Evolutionary conservation across 2,797 vertebrate genomes (phyloP).

Genomic region (Rhinichthys osculus): DNA sequence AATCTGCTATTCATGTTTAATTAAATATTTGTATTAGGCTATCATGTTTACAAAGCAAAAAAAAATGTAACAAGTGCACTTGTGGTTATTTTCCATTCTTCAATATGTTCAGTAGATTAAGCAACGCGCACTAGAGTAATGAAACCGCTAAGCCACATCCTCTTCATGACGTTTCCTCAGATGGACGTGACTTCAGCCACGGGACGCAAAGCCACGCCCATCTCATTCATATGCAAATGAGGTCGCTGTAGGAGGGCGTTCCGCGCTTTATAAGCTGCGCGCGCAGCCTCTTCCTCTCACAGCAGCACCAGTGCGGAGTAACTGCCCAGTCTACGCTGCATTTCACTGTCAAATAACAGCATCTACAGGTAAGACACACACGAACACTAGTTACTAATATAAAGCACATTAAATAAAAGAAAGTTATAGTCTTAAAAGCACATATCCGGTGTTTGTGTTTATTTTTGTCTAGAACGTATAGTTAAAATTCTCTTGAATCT

Average conservation of each 20-base stretch:
- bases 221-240: slow-evolving; percentile 50
- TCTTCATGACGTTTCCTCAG: slow-evolving; percentile 22
- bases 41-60: not conserved
- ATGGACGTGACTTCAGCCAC: slow-evolving; percentile 74
- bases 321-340: not conserved
- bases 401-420: not conserved
- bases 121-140: not conserved
- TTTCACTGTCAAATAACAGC: slow-evolving; percentile 13
- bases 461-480: not conserved
- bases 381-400: not conserved
- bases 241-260: slow-evolving; percentile 43
- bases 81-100: not conserved
- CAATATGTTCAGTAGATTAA: not conserved
- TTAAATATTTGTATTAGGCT: not conserved
- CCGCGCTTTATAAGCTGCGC: slow-evolving; percentile 67
- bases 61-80: too few relatives aligned
- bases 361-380: slow-evolving; percentile 48
- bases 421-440: not conserved
- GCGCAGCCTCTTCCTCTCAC: slow-evolving; percentile 7
- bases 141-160: slow-evolving; percentile 12
- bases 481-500: not conserved
- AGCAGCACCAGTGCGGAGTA: slow-evolving; percentile 66
- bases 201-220: slow-evolving; percentile 18
- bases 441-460: too few relatives aligned
- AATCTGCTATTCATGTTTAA: not conserved